Conservation (phyloP, 37 sponge, comb jelly and placozoan genomes). For the Beroe ovata region DNA sequence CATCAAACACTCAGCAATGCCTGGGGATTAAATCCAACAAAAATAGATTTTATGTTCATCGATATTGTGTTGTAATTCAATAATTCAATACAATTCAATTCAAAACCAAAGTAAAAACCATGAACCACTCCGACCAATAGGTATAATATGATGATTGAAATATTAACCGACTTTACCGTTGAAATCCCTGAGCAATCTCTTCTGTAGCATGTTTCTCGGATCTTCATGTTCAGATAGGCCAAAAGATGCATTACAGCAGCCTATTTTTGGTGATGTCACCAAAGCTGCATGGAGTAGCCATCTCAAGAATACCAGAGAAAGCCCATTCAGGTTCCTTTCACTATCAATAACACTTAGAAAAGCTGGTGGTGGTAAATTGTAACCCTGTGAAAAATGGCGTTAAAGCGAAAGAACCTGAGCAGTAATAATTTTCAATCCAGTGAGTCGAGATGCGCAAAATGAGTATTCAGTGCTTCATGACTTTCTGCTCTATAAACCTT, state of each 20-base stretch:
- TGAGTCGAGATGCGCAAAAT: no score
- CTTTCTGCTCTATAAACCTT: no score
- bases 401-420: no score
- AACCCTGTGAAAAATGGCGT: conserved; percentile 36
- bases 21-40: not conserved
- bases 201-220: not conserved
- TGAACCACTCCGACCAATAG: no score
- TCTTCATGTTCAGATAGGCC: not conserved
- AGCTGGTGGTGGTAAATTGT: conserved; percentile 11
- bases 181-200: not conserved
- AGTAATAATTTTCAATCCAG: no score
- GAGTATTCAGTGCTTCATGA: no score
- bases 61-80: no score
- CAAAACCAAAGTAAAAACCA: no score
- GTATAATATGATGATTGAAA: no score
- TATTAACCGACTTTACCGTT: not conserved
- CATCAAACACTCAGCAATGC: not conserved
- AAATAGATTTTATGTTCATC: no score
- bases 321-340: not conserved
- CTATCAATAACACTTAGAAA: conserved; percentile 11
- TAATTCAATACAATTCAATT: no score
- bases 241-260: not conserved
- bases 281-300: conserved; percentile 14
- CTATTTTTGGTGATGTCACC: not conserved
- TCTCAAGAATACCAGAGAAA: not conserved